Evolutionary conservation across 1,140 invertebrate genomes (phyloP).

Genomic region (Drosophila bipectinata): DNA sequence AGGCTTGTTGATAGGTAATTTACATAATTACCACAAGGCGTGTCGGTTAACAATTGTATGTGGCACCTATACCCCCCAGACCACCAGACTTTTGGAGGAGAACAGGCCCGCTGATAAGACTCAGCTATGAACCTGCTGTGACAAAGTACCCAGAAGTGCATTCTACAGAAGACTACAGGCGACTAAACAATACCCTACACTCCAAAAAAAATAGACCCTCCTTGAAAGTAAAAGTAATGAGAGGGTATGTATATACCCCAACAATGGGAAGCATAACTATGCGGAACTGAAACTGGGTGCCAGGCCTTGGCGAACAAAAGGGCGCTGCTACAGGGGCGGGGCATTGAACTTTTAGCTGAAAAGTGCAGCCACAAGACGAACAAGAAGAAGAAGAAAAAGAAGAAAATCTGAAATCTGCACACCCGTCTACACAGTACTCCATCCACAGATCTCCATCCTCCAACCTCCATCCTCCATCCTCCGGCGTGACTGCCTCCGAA

Average conservation of each 20-base stretch:
- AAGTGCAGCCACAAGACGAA: constrained; percentile 11
- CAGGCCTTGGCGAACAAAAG: constrained; percentile 8
- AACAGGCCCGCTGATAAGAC: constrained; percentile 21
- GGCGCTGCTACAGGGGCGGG: constrained; percentile 36
- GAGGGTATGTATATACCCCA: neutral
- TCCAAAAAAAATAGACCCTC: no score
- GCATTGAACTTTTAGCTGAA: constrained; percentile 68
- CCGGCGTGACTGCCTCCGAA: constrained; percentile 17
- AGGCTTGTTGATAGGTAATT: constrained; percentile 63
- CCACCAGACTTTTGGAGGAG: neutral
- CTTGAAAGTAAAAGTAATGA: neutral
- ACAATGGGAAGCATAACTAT: constrained; percentile 40
- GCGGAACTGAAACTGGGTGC: constrained; percentile 53
- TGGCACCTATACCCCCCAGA: constrained; percentile 13
- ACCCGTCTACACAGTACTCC: constrained; percentile 49
- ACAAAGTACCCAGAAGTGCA: constrained; percentile 19
- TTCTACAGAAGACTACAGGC: neutral
- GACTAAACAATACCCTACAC: neutral
- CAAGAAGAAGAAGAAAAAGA: constrained; percentile 20
- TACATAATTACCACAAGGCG: constrained; percentile 69
- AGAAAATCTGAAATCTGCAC: constrained; percentile 22
- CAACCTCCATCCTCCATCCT: constrained; percentile 11
- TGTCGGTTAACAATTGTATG: constrained; percentile 51
- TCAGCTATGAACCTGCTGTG: constrained; percentile 15
- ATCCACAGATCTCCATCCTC: constrained; percentile 23